Evolutionary conservation across 2,888 invertebrate species (phyloP), one percentile per base, ranked within the genome.

Genomic region (Hoplodrina ambigua): DNA sequence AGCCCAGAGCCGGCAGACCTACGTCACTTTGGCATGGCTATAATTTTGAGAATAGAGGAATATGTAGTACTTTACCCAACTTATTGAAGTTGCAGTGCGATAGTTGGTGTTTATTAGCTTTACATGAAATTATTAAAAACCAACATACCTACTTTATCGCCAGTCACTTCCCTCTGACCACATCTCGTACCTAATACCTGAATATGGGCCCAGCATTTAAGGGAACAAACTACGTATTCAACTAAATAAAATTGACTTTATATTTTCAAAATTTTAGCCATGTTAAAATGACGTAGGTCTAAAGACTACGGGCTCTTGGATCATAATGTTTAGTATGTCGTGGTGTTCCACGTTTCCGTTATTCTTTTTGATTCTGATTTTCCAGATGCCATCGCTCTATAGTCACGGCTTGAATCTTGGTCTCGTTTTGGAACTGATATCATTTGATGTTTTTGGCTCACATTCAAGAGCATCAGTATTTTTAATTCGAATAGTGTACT

Each of bases 391-490:
- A 79, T 72, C 77, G 83, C 72, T 83, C 82, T 86, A 87, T 88
- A 90, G 89, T 90, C 91, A 91, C 84, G 76, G 83, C 37, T 78
- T 67, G 68, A 78, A 73, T 77, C 83, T 75, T 80, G 87, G 83
- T 89, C 85, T 90, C 86, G 89, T 90, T 90, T 91, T 88, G 90
- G 91, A 91, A 88, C 89, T 90, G 89, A 90, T 90, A 89, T 89
- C 88, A 90, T 90, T 90, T 88, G 86, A 88, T 91, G 89, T 87
- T 90, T 89, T 94, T 94, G 94, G 94, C 94, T 87, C 87, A 70
- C 86, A 84, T 91, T 93, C 93, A 94, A 94, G 87, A 87, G 80
- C 89, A 86, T 72, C 83, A 83, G 86, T 88, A 90, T 89, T 90
- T 91, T 91, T 89, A 90, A 90, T 91, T 88, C 84, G 82, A 88